Evolutionary conservation across 92 coral and sea anemone species (phyloP).

Genomic region (Zoanthus solanderi): DNA sequence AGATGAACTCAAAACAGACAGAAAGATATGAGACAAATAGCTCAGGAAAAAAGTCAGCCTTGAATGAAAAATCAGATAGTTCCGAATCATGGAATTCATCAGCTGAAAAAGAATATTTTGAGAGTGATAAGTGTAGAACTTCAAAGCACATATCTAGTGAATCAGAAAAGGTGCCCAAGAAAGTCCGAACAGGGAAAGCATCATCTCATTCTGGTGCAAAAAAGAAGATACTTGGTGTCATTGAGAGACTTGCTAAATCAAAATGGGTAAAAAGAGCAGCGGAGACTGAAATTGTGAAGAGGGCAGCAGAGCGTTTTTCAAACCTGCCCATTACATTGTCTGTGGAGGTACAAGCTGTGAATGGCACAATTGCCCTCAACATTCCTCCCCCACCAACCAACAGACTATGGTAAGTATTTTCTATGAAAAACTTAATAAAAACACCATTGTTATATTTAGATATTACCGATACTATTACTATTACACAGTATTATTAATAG

Average conservation of each 20-base stretch:
- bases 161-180: conserved; percentile 54
- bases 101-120: conserved; percentile 44
- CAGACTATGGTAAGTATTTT: conserved; percentile 90
- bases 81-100: conserved; percentile 56
- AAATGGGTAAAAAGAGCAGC: conserved; percentile 99
- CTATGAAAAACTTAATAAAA: not conserved
- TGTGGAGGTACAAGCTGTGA: conserved; percentile 87
- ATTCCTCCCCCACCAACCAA: conserved; percentile 99
- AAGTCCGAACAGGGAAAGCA: conserved; percentile 46
- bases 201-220: conserved; percentile 69
- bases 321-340: conserved; percentile 92
- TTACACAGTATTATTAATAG: no score
- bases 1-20: no score
- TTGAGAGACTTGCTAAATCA: conserved; percentile 95
- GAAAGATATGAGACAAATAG: no score
- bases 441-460: no score
- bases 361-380: conserved; percentile 92
- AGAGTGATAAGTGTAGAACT: conserved; percentile 39
- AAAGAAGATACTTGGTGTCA: conserved; percentile 85
- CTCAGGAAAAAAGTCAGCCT: no score
- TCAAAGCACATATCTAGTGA: conserved; percentile 75
- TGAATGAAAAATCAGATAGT: conserved; percentile 24
- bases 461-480: no score
- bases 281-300: conserved; percentile 92
- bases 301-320: conserved; percentile 98